Conservation (phyloP, 2,888 invertebrate genomes). For the Diaperis boleti region DNA sequence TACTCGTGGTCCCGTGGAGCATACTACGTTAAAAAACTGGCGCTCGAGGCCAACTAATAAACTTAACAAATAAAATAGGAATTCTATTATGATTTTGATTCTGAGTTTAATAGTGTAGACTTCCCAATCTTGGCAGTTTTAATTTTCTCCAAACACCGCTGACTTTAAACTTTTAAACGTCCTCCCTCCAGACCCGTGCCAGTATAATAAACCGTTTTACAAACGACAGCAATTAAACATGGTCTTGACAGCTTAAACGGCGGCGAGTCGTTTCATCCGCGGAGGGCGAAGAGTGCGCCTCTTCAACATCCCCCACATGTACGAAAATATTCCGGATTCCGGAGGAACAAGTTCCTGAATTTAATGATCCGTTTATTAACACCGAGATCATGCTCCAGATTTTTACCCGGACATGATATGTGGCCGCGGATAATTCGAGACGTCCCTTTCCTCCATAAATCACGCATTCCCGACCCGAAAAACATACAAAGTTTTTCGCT, state of each 20-base stretch:
- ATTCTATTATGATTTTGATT: too few relatives aligned
- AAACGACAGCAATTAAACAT: slow-evolving; percentile 42
- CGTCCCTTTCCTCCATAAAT: not conserved
- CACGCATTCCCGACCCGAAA: not conserved
- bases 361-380: slow-evolving; percentile 35
- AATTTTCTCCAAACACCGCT: too few relatives aligned
- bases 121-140: too few relatives aligned
- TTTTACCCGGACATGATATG: slow-evolving; percentile 4
- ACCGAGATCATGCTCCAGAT: slow-evolving; percentile 3
- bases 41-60: too few relatives aligned
- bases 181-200: too few relatives aligned
- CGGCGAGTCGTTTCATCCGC: slow-evolving; percentile 20
- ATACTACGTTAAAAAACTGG: too few relatives aligned
- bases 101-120: too few relatives aligned
- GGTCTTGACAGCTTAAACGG: slow-evolving; percentile 33
- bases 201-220: slow-evolving; percentile 42
- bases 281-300: slow-evolving; percentile 20
- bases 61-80: too few relatives aligned
- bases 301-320: slow-evolving; percentile 11
- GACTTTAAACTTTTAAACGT: too few relatives aligned
- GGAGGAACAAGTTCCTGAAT: slow-evolving; percentile 18
- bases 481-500: slow-evolving; percentile 1
- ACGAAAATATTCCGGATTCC: slow-evolving; percentile 34
- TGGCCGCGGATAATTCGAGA: not conserved
- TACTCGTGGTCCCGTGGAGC: too few relatives aligned